Conservation (phyloP, 2,888 invertebrate species). For the Ischnus inquisitorius region DNA sequence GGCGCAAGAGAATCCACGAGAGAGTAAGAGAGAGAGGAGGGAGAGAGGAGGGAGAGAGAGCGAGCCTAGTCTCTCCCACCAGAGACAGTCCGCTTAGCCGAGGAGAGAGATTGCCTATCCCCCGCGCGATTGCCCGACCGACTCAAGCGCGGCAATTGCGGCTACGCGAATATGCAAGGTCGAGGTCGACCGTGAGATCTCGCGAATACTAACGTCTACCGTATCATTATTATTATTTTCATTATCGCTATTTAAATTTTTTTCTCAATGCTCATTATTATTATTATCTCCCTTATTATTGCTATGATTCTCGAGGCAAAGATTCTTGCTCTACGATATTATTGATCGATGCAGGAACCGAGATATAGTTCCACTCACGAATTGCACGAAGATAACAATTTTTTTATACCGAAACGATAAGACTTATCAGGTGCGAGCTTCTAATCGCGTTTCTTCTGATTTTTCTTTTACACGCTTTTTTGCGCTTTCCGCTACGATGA, state of each 20-base stretch:
- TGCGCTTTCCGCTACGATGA: too few relatives aligned
- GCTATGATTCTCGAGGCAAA: background rate
- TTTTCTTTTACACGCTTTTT: too few relatives aligned
- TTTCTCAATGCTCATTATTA: too few relatives aligned
- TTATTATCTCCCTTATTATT: background rate
- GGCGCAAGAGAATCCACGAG: slow-evolving; percentile 51
- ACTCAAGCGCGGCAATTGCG: slow-evolving; percentile 50
- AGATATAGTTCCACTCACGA: background rate
- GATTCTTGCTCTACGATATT: background rate
- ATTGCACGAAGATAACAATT: background rate
- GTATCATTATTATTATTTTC: background rate
- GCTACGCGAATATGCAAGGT: slow-evolving; percentile 64
- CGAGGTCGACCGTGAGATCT: slow-evolving; percentile 61
- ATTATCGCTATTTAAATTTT: too few relatives aligned
- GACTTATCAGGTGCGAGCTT: too few relatives aligned
- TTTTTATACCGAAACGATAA: background rate
- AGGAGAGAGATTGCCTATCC: slow-evolving; percentile 44
- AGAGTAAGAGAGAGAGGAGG: background rate
- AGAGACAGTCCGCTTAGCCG: slow-evolving; percentile 41
- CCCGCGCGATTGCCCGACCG: slow-evolving; percentile 40
- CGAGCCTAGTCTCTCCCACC: slow-evolving; percentile 1
- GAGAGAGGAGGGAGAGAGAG: background rate
- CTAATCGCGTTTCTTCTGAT: too few relatives aligned
- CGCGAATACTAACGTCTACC: background rate
- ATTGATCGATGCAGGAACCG: background rate